Percentiles rank a stretch among this genome's conserved stretches.
These are phyloP conservation scores for Marcusenius ussheri DNA, from an alignment of 2,113 vertebrate genomes.

Conservation along the genomic window DNA sequence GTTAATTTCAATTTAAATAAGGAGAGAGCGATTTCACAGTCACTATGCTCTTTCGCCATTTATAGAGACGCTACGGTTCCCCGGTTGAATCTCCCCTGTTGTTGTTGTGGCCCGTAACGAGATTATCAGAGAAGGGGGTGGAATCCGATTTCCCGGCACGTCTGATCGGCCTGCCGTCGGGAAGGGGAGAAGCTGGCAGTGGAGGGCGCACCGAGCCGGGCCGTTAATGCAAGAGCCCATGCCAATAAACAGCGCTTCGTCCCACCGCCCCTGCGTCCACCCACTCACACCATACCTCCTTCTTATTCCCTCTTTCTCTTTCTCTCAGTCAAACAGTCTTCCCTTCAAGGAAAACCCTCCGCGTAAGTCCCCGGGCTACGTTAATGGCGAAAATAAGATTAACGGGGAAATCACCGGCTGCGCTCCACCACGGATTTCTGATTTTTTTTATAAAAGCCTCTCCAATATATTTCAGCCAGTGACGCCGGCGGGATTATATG, in stretches of 20 bases:
- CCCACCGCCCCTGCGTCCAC: background rate
- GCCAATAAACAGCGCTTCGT: background rate
- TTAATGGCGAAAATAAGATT: background rate
- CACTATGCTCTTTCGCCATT: background rate
- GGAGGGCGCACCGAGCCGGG: background rate
- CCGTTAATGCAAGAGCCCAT: background rate
- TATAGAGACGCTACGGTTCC: background rate
- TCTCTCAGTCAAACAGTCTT: background rate
- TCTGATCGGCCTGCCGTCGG: background rate
- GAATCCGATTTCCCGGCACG: constrained; percentile 17
- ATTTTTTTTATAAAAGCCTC: background rate
- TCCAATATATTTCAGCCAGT: background rate
- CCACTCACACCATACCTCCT: background rate
- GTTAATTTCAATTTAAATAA: background rate
- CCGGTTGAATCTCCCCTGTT: background rate
- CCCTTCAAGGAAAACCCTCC: background rate
- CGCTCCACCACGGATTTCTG: no score
- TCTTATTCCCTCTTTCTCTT: background rate
- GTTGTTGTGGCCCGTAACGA: background rate
- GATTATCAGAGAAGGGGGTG: constrained; percentile 1
- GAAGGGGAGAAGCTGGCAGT: background rate
- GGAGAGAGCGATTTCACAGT: background rate
- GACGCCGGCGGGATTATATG: background rate
- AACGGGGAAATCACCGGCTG: background rate
- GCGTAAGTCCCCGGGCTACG: background rate